Conservation (phyloP, 2,888 invertebrate genomes). For the Empis stercorea region DNA sequence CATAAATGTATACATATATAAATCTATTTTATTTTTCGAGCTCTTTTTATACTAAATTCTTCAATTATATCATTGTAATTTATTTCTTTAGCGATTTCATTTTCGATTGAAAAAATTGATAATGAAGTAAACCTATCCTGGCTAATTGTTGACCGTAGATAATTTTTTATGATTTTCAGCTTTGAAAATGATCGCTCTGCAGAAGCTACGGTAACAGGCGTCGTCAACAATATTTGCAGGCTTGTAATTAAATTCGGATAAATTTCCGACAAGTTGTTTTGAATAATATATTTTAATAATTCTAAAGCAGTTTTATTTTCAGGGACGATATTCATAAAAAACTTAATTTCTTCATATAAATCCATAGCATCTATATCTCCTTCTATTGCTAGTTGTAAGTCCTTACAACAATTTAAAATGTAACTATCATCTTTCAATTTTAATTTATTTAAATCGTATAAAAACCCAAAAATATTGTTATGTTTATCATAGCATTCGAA, state of each 20-base stretch:
- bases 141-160: slow-evolving; percentile 16
- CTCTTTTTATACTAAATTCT: slow-evolving; percentile 18
- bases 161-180: slow-evolving; percentile 16
- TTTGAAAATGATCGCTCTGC: slow-evolving; percentile 5
- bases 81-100: slow-evolving; percentile 17
- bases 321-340: background rate
- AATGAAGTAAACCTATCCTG: slow-evolving; percentile 17
- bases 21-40: slow-evolving; percentile 15
- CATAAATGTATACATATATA: background rate
- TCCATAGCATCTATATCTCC: background rate
- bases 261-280: slow-evolving; percentile 2
- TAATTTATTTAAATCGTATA: slow-evolving; percentile 3
- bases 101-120: slow-evolving; percentile 20
- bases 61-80: slow-evolving; percentile 17
- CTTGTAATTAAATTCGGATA: slow-evolving; percentile 3
- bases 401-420: background rate
- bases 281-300: background rate
- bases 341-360: slow-evolving; percentile 1
- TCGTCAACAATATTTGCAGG: slow-evolving; percentile 6
- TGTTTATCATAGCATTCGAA: background rate
- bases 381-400: background rate
- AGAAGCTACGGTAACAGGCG: slow-evolving; percentile 4
- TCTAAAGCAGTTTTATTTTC: background rate
- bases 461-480: slow-evolving; percentile 1
- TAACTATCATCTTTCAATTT: background rate